These are phyloP conservation scores for Papilio dardanus DNA, from an alignment of 1,140 invertebrate genomes.

Conservation along the genomic window DNA sequence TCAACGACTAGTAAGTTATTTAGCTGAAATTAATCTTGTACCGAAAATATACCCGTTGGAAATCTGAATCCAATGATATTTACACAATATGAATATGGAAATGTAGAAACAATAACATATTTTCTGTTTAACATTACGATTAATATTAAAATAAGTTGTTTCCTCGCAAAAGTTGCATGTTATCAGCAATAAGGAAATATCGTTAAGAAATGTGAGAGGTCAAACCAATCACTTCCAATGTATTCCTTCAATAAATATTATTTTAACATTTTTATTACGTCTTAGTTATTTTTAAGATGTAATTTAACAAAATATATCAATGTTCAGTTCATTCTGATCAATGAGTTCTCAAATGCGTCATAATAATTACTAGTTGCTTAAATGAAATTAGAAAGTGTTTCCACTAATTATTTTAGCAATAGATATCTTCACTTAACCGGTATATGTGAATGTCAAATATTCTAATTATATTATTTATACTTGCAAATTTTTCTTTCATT, in stretches of 20 bases:
- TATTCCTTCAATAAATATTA: background rate
- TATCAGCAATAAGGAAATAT: conserved; percentile 12
- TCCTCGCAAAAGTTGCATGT: background rate
- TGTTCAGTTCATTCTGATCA: background rate
- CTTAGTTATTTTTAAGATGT: background rate
- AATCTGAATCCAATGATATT: background rate
- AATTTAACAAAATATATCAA: background rate
- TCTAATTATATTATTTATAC: background rate
- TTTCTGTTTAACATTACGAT: too few relatives aligned
- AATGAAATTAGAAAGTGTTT: background rate
- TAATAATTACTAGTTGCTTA: background rate
- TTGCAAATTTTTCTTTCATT: background rate
- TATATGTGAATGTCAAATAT: background rate
- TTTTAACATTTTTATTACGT: background rate
- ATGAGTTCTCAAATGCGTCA: background rate
- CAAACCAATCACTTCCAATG: background rate
- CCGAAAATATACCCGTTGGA: background rate
- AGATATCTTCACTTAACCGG: background rate
- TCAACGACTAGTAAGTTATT: too few relatives aligned
- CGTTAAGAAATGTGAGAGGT: conserved; percentile 15
- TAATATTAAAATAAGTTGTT: background rate
- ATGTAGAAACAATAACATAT: background rate
- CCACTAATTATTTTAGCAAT: background rate
- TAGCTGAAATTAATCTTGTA: too few relatives aligned
- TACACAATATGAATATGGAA: background rate